phyloP scores from a whole-genome alignment of 2,888 invertebrate species.

The Ashinkailepas kermadecensis region DNA sequence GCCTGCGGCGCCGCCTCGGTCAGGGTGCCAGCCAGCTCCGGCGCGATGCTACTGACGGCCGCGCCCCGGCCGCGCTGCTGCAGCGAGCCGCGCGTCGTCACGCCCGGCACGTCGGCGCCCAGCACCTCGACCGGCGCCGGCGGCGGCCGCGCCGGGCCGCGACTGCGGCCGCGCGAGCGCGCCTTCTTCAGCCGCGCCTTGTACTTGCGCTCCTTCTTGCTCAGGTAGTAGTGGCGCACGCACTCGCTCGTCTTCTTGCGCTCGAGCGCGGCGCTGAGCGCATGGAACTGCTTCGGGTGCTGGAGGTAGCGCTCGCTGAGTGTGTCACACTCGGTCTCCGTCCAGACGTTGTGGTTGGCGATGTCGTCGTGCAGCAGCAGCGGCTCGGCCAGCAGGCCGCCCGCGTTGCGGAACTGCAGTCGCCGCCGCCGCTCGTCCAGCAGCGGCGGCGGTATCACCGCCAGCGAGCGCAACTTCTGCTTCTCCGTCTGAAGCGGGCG shows the following conservation, averaged over 20 bases:
- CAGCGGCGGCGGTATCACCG: constrained; percentile 88
- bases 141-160: constrained; percentile 28
- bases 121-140: constrained; percentile 32
- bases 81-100: constrained; percentile 59
- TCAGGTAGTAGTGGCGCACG: constrained; percentile 96
- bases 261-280: constrained; percentile 84
- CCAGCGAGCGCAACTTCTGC: constrained; percentile 91
- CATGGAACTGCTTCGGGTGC: constrained; percentile 95
- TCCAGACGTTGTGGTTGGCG: constrained; percentile 83
- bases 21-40: neutral
- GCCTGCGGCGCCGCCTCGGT: constrained; percentile 42
- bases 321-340: constrained; percentile 75
- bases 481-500: constrained; percentile 67
- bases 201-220: constrained; percentile 96
- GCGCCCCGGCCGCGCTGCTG: constrained; percentile 46
- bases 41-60: neutral
- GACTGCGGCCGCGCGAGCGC: constrained; percentile 47
- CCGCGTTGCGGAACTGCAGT: constrained; percentile 70
- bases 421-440: constrained; percentile 67
- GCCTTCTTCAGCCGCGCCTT: constrained; percentile 82
- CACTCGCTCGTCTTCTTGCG: constrained; percentile 91
- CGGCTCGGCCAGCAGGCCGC: constrained; percentile 66
- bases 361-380: constrained; percentile 66
- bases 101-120: constrained; percentile 48
- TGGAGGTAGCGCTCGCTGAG: constrained; percentile 88